Base-by-base conservation (phyloP, 2,888 invertebrate genomes). In the Spilarctia lutea region DNA sequence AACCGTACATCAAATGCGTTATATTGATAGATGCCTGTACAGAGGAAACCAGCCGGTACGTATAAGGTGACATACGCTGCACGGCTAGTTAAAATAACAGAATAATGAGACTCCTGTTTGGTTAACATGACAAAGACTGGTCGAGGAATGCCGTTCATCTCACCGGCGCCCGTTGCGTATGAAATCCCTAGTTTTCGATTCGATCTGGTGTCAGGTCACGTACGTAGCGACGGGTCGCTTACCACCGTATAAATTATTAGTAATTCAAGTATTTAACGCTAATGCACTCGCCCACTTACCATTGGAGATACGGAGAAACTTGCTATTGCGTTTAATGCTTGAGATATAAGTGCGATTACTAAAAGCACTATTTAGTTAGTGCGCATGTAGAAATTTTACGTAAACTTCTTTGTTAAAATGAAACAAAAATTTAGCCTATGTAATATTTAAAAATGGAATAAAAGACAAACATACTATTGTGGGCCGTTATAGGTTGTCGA, bases 71-170 rank as follows among this genome's bases (percentile, higher is more conserved):
- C 60, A 67, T 48, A 48, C 72, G 76, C 75, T 77, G 86, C 88
- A 92, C 90, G 94, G 88, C 89, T 93, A 91, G 92, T 95, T 95
- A 94, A 95, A 94, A 94, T 95, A 94, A 91, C 94, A 92, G 93
- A 92, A 94, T 94, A 94, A 93, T 92, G 92, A 93, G 89, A 85
- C 88, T 88, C 86, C 87, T 93, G 92, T 94, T 94, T 94, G 92
- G 91, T 94, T 95, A 92, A 91, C 94, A 94, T 94, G 92, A 95
- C 95, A 95, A 94, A 92, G 92, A 89, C 87, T 87, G 83, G 86
- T 85, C 80, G 82, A 81, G 93, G 94, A 94, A 94, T 94, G 94
- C 87, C 83, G 91, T 93, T 90, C 91, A 91, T 92, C 91, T 91
- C 87, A 86, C 88, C 91, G 93, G 90, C 94, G 93, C 92, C 87